Base-by-base conservation (phyloP, 2,888 invertebrate genomes). In the Chironomus tentans region DNA sequence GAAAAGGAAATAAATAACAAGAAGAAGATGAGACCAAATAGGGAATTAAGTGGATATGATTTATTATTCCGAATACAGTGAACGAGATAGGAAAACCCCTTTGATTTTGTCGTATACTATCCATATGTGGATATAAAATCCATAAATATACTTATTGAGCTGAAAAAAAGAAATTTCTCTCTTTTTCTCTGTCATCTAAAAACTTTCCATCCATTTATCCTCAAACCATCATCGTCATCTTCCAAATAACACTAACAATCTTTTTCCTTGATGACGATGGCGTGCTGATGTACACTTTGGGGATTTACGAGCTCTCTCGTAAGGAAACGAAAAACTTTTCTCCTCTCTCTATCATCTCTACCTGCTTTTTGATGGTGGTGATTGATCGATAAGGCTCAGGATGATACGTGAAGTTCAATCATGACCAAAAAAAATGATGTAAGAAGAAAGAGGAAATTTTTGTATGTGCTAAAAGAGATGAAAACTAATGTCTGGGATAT, bases 341-440 rank as follows among this genome's bases (percentile, higher is more conserved):
- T 47, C 48, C 18, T 46, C 50, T 69, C 50, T 50, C 70, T 70
- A n/a, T 62, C 48, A 71, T 48, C 72, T 62, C 21, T 22, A 38
- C 68, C n/a, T 68, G 56, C 56, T 56, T 56, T 15, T 56, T 56
- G 56, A 56, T 56, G 56, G 56, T 22, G 15, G 28, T 72, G 72
- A 72, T 72, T 72, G 72, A 72, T 72, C 72, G 72, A 72, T 72
- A 72, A 72, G 72, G 18, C 62, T 72, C 50, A n/a, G 72, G 72
- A 72, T 72, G 72, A 72, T 72, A 72, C 72, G 72, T 72, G 72
- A 61, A 72, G 72, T 72, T 72, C 72, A 62, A 72, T 72, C 72
- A 72, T 72, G 72, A n/a, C 62, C 72, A 21, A 24, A 65, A 48
- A 50, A 50, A 15, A 12, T 3, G 50, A 22, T 18, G 21, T n/a